Evolutionary conservation across 1,140 invertebrate species (phyloP).

Genomic region (Pseudomyrmex pallidus): DNA sequence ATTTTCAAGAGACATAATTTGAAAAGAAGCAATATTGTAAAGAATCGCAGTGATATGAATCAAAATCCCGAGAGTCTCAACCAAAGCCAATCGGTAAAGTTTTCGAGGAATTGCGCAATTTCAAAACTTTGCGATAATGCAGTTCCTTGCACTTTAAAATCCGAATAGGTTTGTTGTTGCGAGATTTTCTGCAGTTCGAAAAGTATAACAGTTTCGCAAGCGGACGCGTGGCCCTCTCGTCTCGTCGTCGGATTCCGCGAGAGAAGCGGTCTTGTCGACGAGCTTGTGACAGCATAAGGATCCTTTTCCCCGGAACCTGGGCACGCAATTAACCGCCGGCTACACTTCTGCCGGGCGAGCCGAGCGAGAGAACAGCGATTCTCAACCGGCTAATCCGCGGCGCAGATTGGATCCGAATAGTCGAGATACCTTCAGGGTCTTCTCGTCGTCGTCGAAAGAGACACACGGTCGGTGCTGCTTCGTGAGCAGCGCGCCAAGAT

Average conservation of each 20-base stretch:
- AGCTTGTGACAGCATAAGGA: conserved; percentile 79
- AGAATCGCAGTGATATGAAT: neutral
- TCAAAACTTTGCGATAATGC: neutral
- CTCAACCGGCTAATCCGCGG: conserved; percentile 57
- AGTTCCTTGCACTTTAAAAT: neutral
- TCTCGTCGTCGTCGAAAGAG: conserved; percentile 58
- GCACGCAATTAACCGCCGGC: conserved; percentile 84
- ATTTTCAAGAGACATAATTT: too few species aligned
- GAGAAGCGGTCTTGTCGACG: conserved; percentile 29
- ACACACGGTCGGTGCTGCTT: conserved; percentile 59
- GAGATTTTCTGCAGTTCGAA: conserved; percentile 1
- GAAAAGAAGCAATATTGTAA: neutral
- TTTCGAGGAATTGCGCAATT: neutral
- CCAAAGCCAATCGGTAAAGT: neutral
- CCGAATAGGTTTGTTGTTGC: neutral
- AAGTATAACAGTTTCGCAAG: neutral
- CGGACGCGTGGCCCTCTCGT: conserved; percentile 15
- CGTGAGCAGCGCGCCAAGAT: conserved; percentile 71
- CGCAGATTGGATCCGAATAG: neutral
- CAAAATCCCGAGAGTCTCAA: neutral
- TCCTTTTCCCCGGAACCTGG: conserved; percentile 79
- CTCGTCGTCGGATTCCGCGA: neutral
- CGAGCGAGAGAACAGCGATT: conserved; percentile 64
- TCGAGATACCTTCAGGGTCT: conserved; percentile 20
- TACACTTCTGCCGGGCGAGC: conserved; percentile 76